A percentile compares a stretch with the other conserved stretches of the same genome.
Conservation (phyloP, 2,888 invertebrate genomes). For the Aplocera efformata region DNA sequence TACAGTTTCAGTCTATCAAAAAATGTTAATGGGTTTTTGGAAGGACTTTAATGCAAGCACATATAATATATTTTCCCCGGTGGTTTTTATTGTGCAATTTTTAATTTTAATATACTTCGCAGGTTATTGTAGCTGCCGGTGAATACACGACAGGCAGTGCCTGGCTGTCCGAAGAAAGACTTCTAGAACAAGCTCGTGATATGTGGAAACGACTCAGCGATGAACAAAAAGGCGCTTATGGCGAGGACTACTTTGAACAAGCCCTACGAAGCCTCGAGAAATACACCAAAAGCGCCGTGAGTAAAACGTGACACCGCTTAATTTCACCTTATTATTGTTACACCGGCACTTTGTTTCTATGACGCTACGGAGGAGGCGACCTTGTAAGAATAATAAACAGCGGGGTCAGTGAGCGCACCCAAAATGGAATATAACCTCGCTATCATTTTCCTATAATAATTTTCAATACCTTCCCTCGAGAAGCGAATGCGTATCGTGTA, state of each 20-base stretch:
- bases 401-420: not conserved
- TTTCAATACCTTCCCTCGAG: too few relatives aligned
- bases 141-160: slow-evolving; percentile 90
- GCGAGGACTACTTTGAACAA: slow-evolving; percentile 90
- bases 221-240: slow-evolving; percentile 87
- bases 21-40: not conserved
- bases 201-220: slow-evolving; percentile 93
- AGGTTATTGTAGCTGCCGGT: slow-evolving; percentile 90
- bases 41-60: too few relatives aligned
- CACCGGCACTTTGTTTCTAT: slow-evolving; percentile 13
- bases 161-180: slow-evolving; percentile 85
- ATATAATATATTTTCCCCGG: too few relatives aligned
- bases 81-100: too few relatives aligned
- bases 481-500: too few relatives aligned
- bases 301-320: slow-evolving; percentile 47
- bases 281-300: slow-evolving; percentile 86
- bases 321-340: slow-evolving; percentile 22
- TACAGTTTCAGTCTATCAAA: too few relatives aligned
- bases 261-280: slow-evolving; percentile 89
- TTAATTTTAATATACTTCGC: not conserved
- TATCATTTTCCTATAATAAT: too few relatives aligned
- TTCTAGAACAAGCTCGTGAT: slow-evolving; percentile 86
- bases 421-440: not conserved
- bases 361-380: not conserved
- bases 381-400: not conserved